These are phyloP conservation scores for Thomomys bottae DNA, from an alignment of 2,113 vertebrate species.

Conservation along the genomic window DNA sequence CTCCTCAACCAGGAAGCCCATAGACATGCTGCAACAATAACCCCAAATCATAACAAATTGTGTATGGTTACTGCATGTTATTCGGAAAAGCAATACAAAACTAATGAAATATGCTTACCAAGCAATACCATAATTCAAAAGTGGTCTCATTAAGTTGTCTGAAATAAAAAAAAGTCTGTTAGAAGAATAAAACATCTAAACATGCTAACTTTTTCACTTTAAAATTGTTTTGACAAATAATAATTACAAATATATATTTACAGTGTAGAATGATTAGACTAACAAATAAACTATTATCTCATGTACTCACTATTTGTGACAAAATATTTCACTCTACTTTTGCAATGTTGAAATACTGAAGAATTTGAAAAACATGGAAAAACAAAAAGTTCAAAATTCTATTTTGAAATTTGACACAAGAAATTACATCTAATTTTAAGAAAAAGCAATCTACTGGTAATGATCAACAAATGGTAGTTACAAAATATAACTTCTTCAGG, in stretches of 20 bases:
- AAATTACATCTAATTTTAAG: constrained; percentile 6
- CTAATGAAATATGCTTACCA: constrained; percentile 90
- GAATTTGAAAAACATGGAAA: constrained; percentile 32
- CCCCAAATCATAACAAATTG: constrained; percentile 61
- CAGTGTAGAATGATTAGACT: background rate
- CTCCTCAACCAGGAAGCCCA: constrained; percentile 98
- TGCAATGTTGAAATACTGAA: background rate
- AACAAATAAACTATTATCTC: background rate
- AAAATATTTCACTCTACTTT: constrained; percentile 16
- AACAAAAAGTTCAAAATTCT: background rate
- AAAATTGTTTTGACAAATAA: background rate
- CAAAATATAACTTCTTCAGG: too few relatives aligned
- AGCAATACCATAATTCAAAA: constrained; percentile 94
- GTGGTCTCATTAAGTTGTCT: constrained; percentile 96
- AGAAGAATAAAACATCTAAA: background rate
- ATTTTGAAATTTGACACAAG: constrained; percentile 10
- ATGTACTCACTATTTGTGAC: background rate
- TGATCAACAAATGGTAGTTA: background rate
- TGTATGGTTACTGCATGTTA: constrained; percentile 36
- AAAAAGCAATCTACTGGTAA: background rate
- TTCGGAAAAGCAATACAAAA: constrained; percentile 71
- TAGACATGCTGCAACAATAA: constrained; percentile 93
- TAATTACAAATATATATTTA: background rate
- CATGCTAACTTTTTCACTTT: background rate
- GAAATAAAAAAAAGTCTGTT: constrained; percentile 76